phyloP scores from a whole-genome alignment of 2,888 invertebrate genomes.

The Agriopis aurantiaria region DNA sequence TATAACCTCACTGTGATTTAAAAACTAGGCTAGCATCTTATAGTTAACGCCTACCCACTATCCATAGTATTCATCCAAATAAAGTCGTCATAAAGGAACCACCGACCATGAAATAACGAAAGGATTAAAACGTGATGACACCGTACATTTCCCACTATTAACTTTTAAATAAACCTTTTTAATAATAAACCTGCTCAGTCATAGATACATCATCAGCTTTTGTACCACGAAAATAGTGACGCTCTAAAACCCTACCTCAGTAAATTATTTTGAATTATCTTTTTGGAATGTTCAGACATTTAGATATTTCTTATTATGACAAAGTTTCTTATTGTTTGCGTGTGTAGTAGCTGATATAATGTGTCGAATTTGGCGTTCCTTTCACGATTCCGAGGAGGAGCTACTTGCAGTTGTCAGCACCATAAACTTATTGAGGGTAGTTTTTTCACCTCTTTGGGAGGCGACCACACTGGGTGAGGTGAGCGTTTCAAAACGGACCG shows the following conservation, averaged over 20 bases:
- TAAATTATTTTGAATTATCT: not conserved
- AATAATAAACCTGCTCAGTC: slow-evolving; percentile 67
- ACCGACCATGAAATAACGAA: slow-evolving; percentile 78
- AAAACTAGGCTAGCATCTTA: not conserved
- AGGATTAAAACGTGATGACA: slow-evolving; percentile 78
- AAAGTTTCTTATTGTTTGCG: slow-evolving; percentile 21
- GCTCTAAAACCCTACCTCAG: slow-evolving; percentile 8
- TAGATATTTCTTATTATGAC: slow-evolving; percentile 18
- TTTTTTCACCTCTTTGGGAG: slow-evolving; percentile 74
- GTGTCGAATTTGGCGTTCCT: slow-evolving; percentile 81
- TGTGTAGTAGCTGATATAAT: slow-evolving; percentile 43
- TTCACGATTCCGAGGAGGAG: slow-evolving; percentile 67
- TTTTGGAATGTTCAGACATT: not conserved
- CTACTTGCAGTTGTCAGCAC: slow-evolving; percentile 75
- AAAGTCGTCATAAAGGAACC: slow-evolving; percentile 38
- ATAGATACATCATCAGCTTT: slow-evolving; percentile 78
- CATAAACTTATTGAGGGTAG: slow-evolving; percentile 74
- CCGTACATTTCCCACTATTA: slow-evolving; percentile 65
- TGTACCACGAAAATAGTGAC: slow-evolving; percentile 37
- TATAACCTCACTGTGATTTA: too few species aligned
- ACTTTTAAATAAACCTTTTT: slow-evolving; percentile 54
- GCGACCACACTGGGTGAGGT: slow-evolving; percentile 75
- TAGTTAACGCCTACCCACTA: not conserved
- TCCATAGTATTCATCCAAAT: slow-evolving; percentile 31
- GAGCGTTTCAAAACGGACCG: slow-evolving; percentile 64